These are phyloP conservation scores for Leiothrix lutea DNA, from an alignment of 2,113 vertebrate genomes.

Conservation along the genomic window DNA sequence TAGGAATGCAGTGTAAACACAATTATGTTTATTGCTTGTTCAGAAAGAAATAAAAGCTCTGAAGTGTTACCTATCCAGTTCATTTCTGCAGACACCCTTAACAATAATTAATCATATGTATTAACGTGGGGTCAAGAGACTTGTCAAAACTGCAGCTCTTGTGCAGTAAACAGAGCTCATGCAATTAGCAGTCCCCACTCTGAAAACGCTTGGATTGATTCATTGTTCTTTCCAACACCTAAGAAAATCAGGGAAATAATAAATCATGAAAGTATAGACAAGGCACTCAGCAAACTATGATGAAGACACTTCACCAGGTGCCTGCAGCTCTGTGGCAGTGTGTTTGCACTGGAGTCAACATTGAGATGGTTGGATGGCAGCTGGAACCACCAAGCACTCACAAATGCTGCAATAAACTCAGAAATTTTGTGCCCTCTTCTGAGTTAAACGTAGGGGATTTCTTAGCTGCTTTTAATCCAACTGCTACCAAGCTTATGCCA, in stretches of 20 bases:
- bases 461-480: neutral
- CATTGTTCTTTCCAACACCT: slow-evolving; percentile 1
- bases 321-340: neutral
- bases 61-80: neutral
- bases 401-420: rapidly evolving
- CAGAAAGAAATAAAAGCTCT: neutral
- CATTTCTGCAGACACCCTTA: neutral
- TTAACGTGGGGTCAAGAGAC: slow-evolving; percentile 24
- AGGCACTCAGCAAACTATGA: neutral
- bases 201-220: neutral
- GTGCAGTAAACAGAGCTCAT: neutral
- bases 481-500: rapidly evolving
- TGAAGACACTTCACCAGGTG: slow-evolving; percentile 12
- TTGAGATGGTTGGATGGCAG: neutral
- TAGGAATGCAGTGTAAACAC: neutral
- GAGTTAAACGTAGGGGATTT: neutral
- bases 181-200: slow-evolving; percentile 16
- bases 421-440: neutral
- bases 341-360: neutral
- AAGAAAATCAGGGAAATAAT: slow-evolving; percentile 22
- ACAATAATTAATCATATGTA: slow-evolving; percentile 14
- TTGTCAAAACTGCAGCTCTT: neutral
- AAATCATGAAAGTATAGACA: slow-evolving; percentile 39
- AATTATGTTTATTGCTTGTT: neutral
- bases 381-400: neutral